A percentile compares a stretch with the other conserved stretches of the same genome.
phyloP scores from a whole-genome alignment of 2,888 invertebrate genomes.

The Folsomia candida region DNA sequence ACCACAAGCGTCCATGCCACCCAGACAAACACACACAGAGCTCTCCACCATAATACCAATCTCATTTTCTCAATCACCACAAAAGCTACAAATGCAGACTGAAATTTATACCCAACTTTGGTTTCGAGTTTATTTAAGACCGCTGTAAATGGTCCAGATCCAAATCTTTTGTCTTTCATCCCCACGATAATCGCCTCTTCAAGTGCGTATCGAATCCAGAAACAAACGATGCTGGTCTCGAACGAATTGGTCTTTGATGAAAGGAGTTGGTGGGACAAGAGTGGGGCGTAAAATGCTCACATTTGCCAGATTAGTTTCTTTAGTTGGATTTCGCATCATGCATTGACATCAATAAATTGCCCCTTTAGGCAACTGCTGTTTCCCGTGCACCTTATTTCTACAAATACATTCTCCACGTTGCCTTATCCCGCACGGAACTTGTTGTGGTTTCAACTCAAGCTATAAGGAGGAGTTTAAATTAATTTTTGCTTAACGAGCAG shows the following conservation, averaged over 20 bases:
- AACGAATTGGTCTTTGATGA: neutral
- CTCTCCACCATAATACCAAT: too few relatives aligned
- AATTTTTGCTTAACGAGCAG: too few relatives aligned
- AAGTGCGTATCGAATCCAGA: neutral
- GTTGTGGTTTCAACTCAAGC: too few relatives aligned
- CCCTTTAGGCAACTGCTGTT: constrained; percentile 25
- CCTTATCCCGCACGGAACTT: too few relatives aligned
- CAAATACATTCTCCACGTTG: too few relatives aligned
- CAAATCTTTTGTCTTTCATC: constrained; percentile 5
- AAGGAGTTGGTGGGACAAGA: neutral
- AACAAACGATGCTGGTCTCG: neutral
- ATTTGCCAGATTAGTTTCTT: constrained; percentile 50
- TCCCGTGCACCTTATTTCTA: neutral
- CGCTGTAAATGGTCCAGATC: neutral
- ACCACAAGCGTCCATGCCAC: neutral
- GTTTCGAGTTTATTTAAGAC: neutral
- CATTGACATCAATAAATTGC: constrained; percentile 36
- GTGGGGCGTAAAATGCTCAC: constrained; percentile 48
- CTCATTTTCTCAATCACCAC: constrained; percentile 4
- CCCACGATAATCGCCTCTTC: neutral
- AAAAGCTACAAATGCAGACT: neutral
- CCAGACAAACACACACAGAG: too few relatives aligned
- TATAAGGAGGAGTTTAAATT: too few relatives aligned
- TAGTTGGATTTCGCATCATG: constrained; percentile 42
- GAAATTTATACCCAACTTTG: neutral